Evolutionary conservation across 2,888 invertebrate species (phyloP), one percentile per base, ranked within the genome.

Genomic region (Chrysolina haemoptera): DNA sequence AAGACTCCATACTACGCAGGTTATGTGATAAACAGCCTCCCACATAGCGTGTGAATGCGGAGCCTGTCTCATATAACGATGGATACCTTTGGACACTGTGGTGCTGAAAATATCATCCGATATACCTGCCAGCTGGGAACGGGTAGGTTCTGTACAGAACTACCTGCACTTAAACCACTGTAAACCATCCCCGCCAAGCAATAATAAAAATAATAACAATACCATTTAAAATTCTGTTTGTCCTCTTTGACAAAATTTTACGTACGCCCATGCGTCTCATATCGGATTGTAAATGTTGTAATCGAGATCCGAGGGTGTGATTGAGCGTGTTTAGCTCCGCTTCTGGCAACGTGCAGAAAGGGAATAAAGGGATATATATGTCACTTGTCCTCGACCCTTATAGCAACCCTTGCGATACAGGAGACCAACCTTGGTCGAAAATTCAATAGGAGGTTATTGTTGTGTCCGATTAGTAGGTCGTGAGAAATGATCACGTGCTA

Each of bases 301-400:
- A 86, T 85, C 84, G 84, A 84, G 84, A 83, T 83, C 82, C 82
- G 78, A 83, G 83, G 84, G 84, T 84, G 84, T 84, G 83, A 85
- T 84, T 83, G 84, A 82, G 82, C 83, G 84, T 84, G 84, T 83
- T 81, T 80, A 78, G 76, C 79, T 78, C 70, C 78, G 79, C 81
- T 80, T 80, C 77, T 77, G 81, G 80, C 76, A 73, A 68, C 71
- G 80, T 70, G 81, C 77, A 79, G 80, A 78, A 80, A 80, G 81
- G 80, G 81, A 79, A 82, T 82, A 82, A 59, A 59, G 83, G 65
- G 22, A 46, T 62, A 82, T 82, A 83, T 83, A 83, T 83, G 84
- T 84, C 84, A 83, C 83, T 83, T 81, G 80, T 80, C 79, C 78
- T 74, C 76, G 79, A 70, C 66, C 73, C 70, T 70, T 53, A 27